Evolutionary conservation across 2,797 vertebrate species (phyloP), one percentile per base, ranked within the genome.

Genomic region (Dromococcyx pavoninus): DNA sequence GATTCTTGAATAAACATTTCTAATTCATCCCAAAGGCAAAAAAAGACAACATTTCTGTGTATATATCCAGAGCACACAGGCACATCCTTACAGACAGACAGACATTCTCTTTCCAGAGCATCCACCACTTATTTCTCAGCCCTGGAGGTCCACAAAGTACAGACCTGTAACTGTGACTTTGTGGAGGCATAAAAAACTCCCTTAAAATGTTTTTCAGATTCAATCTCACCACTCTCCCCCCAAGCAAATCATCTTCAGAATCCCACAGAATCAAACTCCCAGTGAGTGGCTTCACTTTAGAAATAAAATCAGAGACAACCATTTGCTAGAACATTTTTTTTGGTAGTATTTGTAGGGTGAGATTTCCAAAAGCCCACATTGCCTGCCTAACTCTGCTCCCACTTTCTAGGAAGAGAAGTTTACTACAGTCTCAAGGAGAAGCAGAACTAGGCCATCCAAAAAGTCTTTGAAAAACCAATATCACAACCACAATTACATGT

Each of bases 191-290:
- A 46, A 75, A 93, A 95, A 64, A 12, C 17, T 83, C 32, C 28
- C 85, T 17, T 21, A 66, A 79, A 57, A 54, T 94, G 74, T 57
- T 90, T 96, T 86, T 74, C n/a, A 91, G 46, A 11, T 28, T 86
- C 13, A 65, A 61, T 61, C 3, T 21, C 10, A 8, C 25, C 43
- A 14, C 23, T 13, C 41, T 0, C 5, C 0, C 0, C 21, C 37
- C n/a, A n/a, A 27, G 25, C 51, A 25, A 80, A 58, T 69, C 25
- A 86, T 75, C 46, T 88, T 75, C 27, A 65, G 65, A 80, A n/a
- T 58, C 39, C 54, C 61, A 81, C 8, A 86, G 50, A 93, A 86
- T 65, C 37, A 50, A 95, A 69, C 11, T 66, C 88, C 46, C 89
- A 90, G 58, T 18, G 8, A 66, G 66, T 77, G 58, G 54, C 61